Evolutionary conservation across 2,113 vertebrate genomes (phyloP).

Genomic region (Lophotis ruficrista): DNA sequence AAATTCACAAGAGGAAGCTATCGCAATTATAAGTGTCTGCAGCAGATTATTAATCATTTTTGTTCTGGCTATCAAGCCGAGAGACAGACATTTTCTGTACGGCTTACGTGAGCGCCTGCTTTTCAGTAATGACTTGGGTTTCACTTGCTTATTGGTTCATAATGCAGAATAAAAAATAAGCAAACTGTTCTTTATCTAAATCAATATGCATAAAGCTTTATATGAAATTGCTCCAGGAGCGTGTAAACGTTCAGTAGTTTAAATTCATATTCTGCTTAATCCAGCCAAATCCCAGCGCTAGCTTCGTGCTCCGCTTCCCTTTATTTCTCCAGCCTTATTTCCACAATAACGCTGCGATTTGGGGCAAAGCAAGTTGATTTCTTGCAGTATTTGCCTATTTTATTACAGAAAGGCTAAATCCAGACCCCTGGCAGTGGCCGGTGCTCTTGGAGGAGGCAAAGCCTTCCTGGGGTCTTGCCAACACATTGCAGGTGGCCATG

Average conservation of each 20-base stretch:
- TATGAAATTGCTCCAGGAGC: background rate
- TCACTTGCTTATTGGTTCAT: constrained; percentile 1
- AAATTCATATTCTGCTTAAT: background rate
- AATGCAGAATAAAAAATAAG: background rate
- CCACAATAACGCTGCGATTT: background rate
- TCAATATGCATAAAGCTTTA: background rate
- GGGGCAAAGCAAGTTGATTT: background rate
- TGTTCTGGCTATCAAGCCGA: constrained; percentile 57
- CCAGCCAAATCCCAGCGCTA: background rate
- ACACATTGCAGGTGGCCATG: accelerated
- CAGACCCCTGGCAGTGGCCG: background rate
- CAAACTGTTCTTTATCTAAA: background rate
- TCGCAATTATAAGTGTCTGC: constrained; percentile 68
- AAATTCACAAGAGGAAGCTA: constrained; percentile 71
- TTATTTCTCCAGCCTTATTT: background rate
- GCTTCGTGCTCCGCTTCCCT: accelerated
- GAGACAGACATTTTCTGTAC: constrained; percentile 58
- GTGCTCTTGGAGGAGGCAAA: background rate
- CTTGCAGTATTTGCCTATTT: background rate
- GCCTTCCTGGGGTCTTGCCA: background rate
- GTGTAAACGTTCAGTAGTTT: background rate
- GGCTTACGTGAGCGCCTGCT: background rate
- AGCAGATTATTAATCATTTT: constrained; percentile 70
- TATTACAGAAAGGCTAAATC: background rate
- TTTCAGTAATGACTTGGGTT: constrained; percentile 5